Conservation (phyloP, 1,140 invertebrate species). For the Macrobrachium rosenbergii region DNA sequence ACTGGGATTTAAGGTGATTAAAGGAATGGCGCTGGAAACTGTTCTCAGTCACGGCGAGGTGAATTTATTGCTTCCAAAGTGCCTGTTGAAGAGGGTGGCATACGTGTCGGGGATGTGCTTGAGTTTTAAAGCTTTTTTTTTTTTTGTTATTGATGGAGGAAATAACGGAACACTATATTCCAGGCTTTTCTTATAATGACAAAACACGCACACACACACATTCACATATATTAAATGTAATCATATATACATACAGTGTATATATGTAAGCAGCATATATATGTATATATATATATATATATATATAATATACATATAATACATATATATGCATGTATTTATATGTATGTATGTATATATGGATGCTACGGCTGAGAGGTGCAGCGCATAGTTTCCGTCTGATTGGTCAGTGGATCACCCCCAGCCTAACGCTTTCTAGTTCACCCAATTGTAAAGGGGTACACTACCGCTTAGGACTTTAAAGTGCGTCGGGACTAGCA, state of each 20-base stretch:
- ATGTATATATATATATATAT: slow-evolving; percentile 11
- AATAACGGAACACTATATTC: background rate
- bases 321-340: background rate
- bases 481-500: no score
- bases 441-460: no score
- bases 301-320: background rate
- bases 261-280: background rate
- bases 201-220: background rate
- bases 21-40: no score
- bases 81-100: background rate
- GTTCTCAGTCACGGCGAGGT: no score
- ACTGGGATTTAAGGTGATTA: no score
- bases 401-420: no score
- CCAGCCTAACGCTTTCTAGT: no score
- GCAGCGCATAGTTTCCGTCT: no score
- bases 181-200: no score
- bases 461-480: no score
- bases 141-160: background rate
- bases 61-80: no score
- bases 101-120: background rate
- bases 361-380: no score
- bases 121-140: background rate
- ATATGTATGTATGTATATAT: background rate
- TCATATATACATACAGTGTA: background rate
- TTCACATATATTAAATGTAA: background rate